Evolutionary conservation across 2,797 vertebrate genomes (phyloP).

Genomic region (Sandelia bainsii): DNA sequence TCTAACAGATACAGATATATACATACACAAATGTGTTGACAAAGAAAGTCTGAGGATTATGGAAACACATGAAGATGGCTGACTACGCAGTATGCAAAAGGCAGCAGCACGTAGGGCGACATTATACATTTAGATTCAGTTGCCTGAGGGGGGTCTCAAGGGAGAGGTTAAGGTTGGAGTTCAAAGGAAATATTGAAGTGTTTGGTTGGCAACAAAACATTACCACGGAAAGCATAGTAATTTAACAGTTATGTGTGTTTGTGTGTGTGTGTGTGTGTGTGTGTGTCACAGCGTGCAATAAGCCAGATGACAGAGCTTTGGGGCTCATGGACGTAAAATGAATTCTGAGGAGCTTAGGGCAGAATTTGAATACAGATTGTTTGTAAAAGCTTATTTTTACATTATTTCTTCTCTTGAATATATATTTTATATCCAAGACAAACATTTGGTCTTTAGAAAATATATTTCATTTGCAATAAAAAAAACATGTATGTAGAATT

Average conservation of each 20-base stretch:
- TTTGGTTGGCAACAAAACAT: constrained; percentile 59
- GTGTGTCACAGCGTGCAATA: constrained; percentile 8
- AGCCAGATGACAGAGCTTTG: constrained; percentile 41
- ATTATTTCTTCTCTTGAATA: constrained; percentile 7
- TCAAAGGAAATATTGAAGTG: constrained; percentile 65
- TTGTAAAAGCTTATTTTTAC: constrained; percentile 15
- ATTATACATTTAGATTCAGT: constrained; percentile 56
- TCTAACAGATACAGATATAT: too few relatives aligned
- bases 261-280: constrained; percentile 16
- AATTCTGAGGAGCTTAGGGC: constrained; percentile 38
- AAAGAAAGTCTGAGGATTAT: constrained; percentile 52
- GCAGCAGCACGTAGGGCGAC: constrained; percentile 29
- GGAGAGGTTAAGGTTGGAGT: constrained; percentile 56
- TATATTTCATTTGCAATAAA: constrained; percentile 6
- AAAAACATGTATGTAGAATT: not conserved
- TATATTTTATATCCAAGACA: constrained; percentile 3
- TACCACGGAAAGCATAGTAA: constrained; percentile 33
- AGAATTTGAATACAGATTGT: constrained; percentile 46
- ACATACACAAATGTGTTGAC: constrained; percentile 59
- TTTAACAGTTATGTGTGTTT: constrained; percentile 29
- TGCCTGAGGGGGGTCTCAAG: constrained; percentile 50
- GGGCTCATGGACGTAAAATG: constrained; percentile 19
- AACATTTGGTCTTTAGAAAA: constrained; percentile 11
- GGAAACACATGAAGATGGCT: constrained; percentile 60
- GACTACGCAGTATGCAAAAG: constrained; percentile 44